Conservation (phyloP, 2,888 invertebrate genomes). For the Ypsolopha scabrella region DNA sequence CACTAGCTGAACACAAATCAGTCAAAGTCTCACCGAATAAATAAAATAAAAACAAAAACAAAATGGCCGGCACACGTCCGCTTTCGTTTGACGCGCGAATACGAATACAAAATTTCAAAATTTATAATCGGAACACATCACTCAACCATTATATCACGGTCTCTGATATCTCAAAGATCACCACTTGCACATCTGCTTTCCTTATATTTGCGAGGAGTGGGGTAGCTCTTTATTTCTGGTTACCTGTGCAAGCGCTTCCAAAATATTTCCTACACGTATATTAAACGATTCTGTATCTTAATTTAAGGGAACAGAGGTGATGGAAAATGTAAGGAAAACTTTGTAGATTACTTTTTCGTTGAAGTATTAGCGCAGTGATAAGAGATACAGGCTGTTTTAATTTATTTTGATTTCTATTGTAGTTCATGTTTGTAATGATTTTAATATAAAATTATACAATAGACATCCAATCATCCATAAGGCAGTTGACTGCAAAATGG, state of each 20-base stretch:
- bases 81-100: conserved; percentile 34
- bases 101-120: conserved; percentile 52
- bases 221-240: conserved; percentile 26
- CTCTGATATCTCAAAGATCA: conserved; percentile 21
- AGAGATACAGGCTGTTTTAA: conserved; percentile 44
- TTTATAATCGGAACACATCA: conserved; percentile 47
- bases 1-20: not conserved
- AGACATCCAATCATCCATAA: not conserved
- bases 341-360: conserved; percentile 43
- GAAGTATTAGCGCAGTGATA: conserved; percentile 50
- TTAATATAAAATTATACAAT: not conserved
- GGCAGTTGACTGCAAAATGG: no score
- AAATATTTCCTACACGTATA: conserved; percentile 10
- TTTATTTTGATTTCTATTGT: conserved; percentile 7
- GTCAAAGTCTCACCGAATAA: not conserved
- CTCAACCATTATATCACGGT: conserved; percentile 23
- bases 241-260: conserved; percentile 11
- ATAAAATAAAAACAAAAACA: conserved; percentile 19
- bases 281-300: conserved; percentile 16
- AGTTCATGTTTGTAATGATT: not conserved
- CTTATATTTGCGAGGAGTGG: conserved; percentile 14
- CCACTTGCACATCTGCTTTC: conserved; percentile 12
- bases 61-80: conserved; percentile 33
- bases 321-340: conserved; percentile 12
- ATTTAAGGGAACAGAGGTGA: conserved; percentile 5